A percentile compares a stretch with the other conserved stretches of the same genome.
Evolutionary conservation across 2,888 invertebrate species (phyloP).

Genomic region (Sarcophaga caerulescens): DNA sequence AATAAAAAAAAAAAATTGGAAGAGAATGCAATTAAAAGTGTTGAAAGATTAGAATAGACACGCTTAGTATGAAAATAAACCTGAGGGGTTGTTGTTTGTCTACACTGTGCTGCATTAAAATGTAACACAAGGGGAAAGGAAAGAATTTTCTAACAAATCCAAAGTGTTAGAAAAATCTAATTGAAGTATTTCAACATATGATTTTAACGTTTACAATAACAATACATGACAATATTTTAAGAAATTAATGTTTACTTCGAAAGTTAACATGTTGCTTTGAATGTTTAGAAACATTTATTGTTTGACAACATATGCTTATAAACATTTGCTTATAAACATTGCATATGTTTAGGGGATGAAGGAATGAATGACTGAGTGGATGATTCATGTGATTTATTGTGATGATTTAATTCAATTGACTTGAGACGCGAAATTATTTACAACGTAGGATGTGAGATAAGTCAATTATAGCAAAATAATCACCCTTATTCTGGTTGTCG

Average conservation of each 20-base stretch:
- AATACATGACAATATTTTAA: slow-evolving; percentile 3
- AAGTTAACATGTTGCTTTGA: slow-evolving; percentile 24
- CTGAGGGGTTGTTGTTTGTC: slow-evolving; percentile 31
- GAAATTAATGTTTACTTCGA: slow-evolving; percentile 12
- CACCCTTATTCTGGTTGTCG: too few relatives aligned
- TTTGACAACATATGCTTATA: neutral
- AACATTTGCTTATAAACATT: neutral
- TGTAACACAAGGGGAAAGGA: slow-evolving; percentile 29
- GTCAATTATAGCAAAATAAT: neutral
- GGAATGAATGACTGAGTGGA: neutral
- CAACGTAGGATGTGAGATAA: neutral
- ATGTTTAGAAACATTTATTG: slow-evolving; percentile 6
- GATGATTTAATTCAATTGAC: neutral
- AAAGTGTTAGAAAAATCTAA: slow-evolving; percentile 53
- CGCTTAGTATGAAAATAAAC: slow-evolving; percentile 28
- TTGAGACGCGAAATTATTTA: neutral
- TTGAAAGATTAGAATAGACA: slow-evolving; percentile 55
- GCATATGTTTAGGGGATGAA: neutral
- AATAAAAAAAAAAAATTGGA: neutral
- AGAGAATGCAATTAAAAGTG: slow-evolving; percentile 48
- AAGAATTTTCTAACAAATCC: slow-evolving; percentile 57
- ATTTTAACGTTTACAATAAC: neutral
- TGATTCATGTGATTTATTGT: neutral
- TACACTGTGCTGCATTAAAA: neutral
- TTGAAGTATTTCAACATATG: slow-evolving; percentile 48